Conservation (phyloP, 2,113 vertebrate genomes). For the human (Homo sapiens) region GRCh38 chr9:77118501-77119000, state of each 20-base stretch:
- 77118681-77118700: not conserved
- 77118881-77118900: not conserved
- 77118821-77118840: conserved; percentile 14
- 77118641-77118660: not conserved
- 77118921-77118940: not conserved
- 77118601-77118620: not conserved
- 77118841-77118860: not conserved
- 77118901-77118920: not conserved
- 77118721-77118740: no score
- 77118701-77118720: not conserved
- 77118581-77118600: not conserved
- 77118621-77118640: not conserved
- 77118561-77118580: not conserved
- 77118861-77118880: not conserved
- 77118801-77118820: not conserved
- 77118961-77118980: not conserved
- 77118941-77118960: conserved; percentile 10
- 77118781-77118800: not conserved
- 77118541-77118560: not conserved
- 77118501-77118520: not conserved
- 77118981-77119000: not conserved
- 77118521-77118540: not conserved
- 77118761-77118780: not conserved
- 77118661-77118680: not conserved
- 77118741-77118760: not conserved